Evolutionary conservation across 2,797 vertebrate species (phyloP).

Genomic region (Echiichthys vipera): DNA sequence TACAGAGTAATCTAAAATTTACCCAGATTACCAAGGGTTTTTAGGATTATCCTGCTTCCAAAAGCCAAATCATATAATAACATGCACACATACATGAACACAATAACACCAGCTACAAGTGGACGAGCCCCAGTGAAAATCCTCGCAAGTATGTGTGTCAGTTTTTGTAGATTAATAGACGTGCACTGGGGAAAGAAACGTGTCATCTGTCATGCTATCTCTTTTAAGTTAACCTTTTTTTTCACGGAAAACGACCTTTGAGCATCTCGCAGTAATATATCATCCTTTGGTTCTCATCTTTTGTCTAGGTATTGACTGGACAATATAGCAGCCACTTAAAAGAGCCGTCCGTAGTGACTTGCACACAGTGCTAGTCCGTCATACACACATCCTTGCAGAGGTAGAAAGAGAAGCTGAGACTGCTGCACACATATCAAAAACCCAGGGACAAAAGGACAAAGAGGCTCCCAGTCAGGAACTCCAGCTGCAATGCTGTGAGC

Average conservation of each 20-base stretch:
- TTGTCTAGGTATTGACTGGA: constrained; percentile 71
- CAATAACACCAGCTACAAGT: constrained; percentile 37
- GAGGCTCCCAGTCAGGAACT: constrained; percentile 42
- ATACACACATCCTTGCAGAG: constrained; percentile 36
- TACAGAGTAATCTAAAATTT: constrained; percentile 69
- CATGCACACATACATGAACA: constrained; percentile 49
- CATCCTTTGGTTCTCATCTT: constrained; percentile 46
- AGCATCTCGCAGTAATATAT: constrained; percentile 60
- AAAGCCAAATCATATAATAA: constrained; percentile 68
- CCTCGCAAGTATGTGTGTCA: neutral
- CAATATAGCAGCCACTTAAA: constrained; percentile 56
- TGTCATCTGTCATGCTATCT: constrained; percentile 52
- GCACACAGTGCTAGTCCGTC: constrained; percentile 22
- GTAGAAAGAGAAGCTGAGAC: constrained; percentile 32
- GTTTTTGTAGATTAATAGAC: too few relatives aligned
- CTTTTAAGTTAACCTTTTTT: constrained; percentile 31
- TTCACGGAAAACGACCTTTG: constrained; percentile 59
- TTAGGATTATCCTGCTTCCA: constrained; percentile 66
- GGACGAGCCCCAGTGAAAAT: constrained; percentile 9
- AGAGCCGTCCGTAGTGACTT: constrained; percentile 36
- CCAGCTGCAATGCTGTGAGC: constrained; percentile 37
- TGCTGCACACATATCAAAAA: constrained; percentile 35
- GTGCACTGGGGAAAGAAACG: constrained; percentile 23
- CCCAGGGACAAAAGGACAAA: constrained; percentile 49
- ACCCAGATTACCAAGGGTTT: constrained; percentile 70